These are phyloP conservation scores for Meiosimyza decipiens DNA, from an alignment of 2,888 invertebrate genomes.

Conservation along the genomic window DNA sequence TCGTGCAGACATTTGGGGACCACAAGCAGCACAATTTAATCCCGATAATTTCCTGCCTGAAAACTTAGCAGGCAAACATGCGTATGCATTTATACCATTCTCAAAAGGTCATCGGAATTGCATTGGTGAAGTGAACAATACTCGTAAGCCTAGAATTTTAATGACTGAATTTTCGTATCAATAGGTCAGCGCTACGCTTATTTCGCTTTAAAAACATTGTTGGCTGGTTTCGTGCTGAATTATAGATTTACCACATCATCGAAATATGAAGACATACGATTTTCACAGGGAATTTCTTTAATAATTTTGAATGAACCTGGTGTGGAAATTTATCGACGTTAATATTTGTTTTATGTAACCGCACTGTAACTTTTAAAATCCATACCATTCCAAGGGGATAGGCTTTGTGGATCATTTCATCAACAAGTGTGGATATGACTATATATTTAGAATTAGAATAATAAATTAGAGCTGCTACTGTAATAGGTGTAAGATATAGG, in stretches of 20 bases:
- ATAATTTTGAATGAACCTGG: conserved; percentile 36
- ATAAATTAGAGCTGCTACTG: too few relatives aligned
- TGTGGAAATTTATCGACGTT: conserved; percentile 36
- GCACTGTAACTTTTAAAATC: too few relatives aligned
- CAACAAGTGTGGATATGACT: too few relatives aligned
- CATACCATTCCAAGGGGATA: too few relatives aligned
- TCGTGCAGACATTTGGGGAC: conserved; percentile 49
- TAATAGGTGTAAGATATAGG: too few relatives aligned
- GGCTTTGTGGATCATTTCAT: too few relatives aligned
- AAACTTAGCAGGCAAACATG: conserved; percentile 45
- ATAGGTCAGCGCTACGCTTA: conserved; percentile 49
- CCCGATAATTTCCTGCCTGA: conserved; percentile 49
- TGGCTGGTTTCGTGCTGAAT: conserved; percentile 42
- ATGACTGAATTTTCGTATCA: too few relatives aligned
- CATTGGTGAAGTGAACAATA: conserved; percentile 45
- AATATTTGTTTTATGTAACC: too few relatives aligned
- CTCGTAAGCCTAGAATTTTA: background rate
- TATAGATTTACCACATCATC: conserved; percentile 40
- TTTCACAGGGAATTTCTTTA: conserved; percentile 32
- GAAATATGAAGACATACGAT: conserved; percentile 41
- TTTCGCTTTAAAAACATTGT: conserved; percentile 40
- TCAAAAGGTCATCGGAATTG: conserved; percentile 52
- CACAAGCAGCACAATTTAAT: conserved; percentile 46
- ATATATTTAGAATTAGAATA: too few relatives aligned
- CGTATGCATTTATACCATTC: conserved; percentile 53